Percentiles rank a stretch among this genome's conserved stretches.
Conservation (phyloP, 1,140 invertebrate species). For the Adelges cooleyi region DNA sequence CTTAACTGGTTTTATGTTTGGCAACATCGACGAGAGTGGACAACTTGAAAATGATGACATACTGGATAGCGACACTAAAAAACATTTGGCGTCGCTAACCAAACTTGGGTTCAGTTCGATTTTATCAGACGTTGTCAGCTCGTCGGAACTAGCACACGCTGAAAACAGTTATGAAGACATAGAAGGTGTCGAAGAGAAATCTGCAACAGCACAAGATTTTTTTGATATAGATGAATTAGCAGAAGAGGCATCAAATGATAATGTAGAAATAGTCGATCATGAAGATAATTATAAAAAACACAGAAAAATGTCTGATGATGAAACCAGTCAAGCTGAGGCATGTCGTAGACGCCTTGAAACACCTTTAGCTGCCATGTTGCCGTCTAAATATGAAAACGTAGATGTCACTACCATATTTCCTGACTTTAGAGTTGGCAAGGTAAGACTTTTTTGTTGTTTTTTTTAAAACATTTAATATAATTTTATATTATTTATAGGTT, state of each 20-base stretch:
- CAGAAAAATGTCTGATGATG: slow-evolving; percentile 32
- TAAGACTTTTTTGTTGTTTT: slow-evolving; percentile 36
- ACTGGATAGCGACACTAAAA: slow-evolving; percentile 71
- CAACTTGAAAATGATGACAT: slow-evolving; percentile 75
- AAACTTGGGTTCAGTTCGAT: slow-evolving; percentile 67
- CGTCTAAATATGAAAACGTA: slow-evolving; percentile 83
- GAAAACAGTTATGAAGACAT: slow-evolving; percentile 38
- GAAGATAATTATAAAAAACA: slow-evolving; percentile 34
- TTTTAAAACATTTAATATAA: background rate
- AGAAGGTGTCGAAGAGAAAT: slow-evolving; percentile 43
- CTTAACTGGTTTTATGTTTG: slow-evolving; percentile 86
- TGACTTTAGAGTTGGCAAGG: slow-evolving; percentile 79
- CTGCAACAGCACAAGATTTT: slow-evolving; percentile 75
- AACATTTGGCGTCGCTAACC: slow-evolving; percentile 59
- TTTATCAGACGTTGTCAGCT: slow-evolving; percentile 64
- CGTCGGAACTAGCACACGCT: slow-evolving; percentile 38
- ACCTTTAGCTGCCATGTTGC: slow-evolving; percentile 86
- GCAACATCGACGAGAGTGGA: slow-evolving; percentile 86
- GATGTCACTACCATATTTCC: slow-evolving; percentile 85
- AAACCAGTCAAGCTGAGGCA: slow-evolving; percentile 37
- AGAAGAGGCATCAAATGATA: slow-evolving; percentile 66
- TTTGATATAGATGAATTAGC: slow-evolving; percentile 85
- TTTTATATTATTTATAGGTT: slow-evolving; percentile 45
- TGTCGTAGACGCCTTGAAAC: slow-evolving; percentile 58
- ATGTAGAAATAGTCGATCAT: slow-evolving; percentile 36